phyloP scores from a whole-genome alignment of 2,888 invertebrate species.

The Hololepta plana region DNA sequence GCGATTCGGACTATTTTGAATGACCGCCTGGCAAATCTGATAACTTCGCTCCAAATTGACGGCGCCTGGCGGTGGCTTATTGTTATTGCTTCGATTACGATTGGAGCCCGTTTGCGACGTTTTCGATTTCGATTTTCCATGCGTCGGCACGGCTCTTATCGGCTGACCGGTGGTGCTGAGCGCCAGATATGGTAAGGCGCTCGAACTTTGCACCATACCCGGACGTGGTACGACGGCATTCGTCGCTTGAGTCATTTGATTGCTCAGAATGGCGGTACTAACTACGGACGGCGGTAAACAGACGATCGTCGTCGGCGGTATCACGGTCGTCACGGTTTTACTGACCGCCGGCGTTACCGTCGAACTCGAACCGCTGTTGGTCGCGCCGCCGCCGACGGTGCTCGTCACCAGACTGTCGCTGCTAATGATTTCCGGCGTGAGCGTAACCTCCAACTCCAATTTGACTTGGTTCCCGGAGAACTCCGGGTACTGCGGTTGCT shows the following conservation, averaged over 20 bases:
- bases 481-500: conserved; percentile 16
- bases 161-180: conserved; percentile 32
- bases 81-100: conserved; percentile 35
- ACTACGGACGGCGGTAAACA: conserved; percentile 27
- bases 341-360: conserved; percentile 19
- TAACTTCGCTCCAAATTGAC: conserved; percentile 88
- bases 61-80: conserved; percentile 72
- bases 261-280: conserved; percentile 19
- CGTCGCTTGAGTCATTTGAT: conserved; percentile 16
- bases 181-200: conserved; percentile 30
- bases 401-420: conserved; percentile 32
- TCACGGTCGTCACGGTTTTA: conserved; percentile 27
- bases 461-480: conserved; percentile 29
- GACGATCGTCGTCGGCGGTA: conserved; percentile 34
- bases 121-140: conserved; percentile 25
- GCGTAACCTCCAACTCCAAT: conserved; percentile 37
- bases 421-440: conserved; percentile 41
- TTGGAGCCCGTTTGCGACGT: conserved; percentile 12
- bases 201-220: conserved; percentile 28
- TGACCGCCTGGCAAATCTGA: conserved; percentile 85
- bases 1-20: conserved; percentile 83
- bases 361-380: conserved; percentile 13
- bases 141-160: conserved; percentile 28
- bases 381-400: conserved; percentile 26
- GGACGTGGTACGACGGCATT: conserved; percentile 12